A percentile compares a stretch with the other conserved stretches of the same genome.
Evolutionary conservation across 2,797 vertebrate genomes (phyloP).

Genomic region (Garrulus glandarius): DNA sequence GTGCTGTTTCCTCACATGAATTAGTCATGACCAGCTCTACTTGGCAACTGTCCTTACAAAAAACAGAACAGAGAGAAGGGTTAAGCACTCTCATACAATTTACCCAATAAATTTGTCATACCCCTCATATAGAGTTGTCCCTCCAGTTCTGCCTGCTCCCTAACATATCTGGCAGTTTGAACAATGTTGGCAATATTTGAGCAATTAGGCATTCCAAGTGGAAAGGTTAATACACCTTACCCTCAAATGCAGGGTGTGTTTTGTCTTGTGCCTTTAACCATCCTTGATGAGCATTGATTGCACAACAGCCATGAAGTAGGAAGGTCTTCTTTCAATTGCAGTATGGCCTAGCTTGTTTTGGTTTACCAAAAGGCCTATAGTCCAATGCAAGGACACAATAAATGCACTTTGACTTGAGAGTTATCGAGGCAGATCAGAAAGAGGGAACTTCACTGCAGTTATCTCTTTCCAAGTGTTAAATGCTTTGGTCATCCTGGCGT

Average conservation of each 20-base stretch:
- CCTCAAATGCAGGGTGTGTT: constrained; percentile 65
- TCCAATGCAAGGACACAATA: background rate
- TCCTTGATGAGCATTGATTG: constrained; percentile 66
- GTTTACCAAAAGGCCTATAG: constrained; percentile 16
- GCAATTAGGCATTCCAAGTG: constrained; percentile 73
- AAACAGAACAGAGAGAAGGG: constrained; percentile 57
- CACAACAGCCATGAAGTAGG: constrained; percentile 64
- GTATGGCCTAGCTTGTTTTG: constrained; percentile 38
- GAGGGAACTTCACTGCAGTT: background rate
- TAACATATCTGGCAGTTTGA: constrained; percentile 64
- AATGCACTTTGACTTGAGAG: background rate
- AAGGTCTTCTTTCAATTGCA: constrained; percentile 67
- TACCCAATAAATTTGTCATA: constrained; percentile 71
- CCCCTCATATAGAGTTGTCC: constrained; percentile 76
- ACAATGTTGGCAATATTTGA: constrained; percentile 63
- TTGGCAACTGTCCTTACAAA: constrained; percentile 38
- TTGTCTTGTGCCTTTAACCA: constrained; percentile 67
- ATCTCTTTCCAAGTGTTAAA: background rate
- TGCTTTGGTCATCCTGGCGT: background rate
- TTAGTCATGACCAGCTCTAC: constrained; percentile 52
- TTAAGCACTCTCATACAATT: constrained; percentile 74
- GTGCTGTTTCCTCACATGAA: constrained; percentile 55
- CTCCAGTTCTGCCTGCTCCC: constrained; percentile 76
- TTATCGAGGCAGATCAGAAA: background rate
- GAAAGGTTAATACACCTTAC: constrained; percentile 65